A percentile compares a stretch with the other conserved stretches of the same genome.
phyloP scores from a whole-genome alignment of 2,888 invertebrate genomes.

The Meiosimyza platycephala region DNA sequence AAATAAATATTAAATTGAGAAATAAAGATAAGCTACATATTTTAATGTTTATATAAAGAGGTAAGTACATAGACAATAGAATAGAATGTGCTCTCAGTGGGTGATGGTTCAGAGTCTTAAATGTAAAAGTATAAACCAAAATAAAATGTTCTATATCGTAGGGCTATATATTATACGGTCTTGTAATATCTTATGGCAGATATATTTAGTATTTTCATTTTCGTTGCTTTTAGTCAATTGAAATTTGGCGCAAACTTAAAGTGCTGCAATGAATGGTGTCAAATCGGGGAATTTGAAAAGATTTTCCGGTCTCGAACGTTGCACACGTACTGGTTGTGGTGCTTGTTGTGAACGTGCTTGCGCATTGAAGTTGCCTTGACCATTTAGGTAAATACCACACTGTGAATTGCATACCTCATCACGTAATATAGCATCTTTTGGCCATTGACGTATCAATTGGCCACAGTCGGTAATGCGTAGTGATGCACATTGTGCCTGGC shows the following conservation, averaged over 20 bases:
- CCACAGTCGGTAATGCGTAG: conserved; percentile 88
- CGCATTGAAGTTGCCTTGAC: conserved; percentile 58
- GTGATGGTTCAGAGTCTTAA: conserved; percentile 7
- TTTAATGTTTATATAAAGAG: background rate
- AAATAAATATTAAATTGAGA: background rate
- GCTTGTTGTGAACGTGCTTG: conserved; percentile 61
- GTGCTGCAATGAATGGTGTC: conserved; percentile 69
- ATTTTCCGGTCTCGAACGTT: conserved; percentile 66
- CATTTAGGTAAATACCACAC: conserved; percentile 79
- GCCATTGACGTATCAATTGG: conserved; percentile 84
- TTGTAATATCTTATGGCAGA: conserved; percentile 45
- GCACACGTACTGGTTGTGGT: conserved; percentile 61
- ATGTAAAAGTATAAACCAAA: too few relatives aligned
- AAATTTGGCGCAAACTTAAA: conserved; percentile 46
- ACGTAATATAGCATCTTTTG: conserved; percentile 81
- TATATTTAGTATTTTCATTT: conserved; percentile 42
- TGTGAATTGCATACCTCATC: conserved; percentile 93
- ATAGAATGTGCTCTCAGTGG: conserved; percentile 13
- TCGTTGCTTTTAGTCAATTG: conserved; percentile 24
- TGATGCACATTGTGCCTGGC: conserved; percentile 90
- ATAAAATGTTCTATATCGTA: background rate
- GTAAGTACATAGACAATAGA: background rate
- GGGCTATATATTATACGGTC: background rate
- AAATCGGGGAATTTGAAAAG: conserved; percentile 82
- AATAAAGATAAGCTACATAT: conserved; percentile 8